Evolutionary conservation across 2,113 vertebrate genomes (phyloP).

Genomic region (Miniopterus natalensis): DNA sequence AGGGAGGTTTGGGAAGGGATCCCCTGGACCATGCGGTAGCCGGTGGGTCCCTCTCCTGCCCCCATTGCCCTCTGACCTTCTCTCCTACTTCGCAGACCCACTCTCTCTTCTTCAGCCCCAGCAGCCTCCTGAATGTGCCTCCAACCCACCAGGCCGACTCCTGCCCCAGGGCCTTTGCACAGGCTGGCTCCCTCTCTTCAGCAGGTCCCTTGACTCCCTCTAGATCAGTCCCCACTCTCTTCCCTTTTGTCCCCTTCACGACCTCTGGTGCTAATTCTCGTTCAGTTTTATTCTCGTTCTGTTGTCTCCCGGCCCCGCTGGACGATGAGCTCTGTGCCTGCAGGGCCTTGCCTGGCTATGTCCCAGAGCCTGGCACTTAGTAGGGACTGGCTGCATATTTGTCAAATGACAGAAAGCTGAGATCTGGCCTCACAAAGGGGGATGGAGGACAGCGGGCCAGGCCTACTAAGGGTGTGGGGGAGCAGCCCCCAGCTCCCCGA

Average conservation of each 20-base stretch:
- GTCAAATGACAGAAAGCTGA: neutral
- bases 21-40: neutral
- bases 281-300: neutral
- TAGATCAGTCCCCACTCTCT: neutral
- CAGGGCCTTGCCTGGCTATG: neutral
- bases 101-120: neutral
- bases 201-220: neutral
- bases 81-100: neutral
- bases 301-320: neutral
- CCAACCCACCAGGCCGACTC: neutral
- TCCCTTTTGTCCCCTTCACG: neutral
- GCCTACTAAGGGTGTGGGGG: neutral
- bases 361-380: neutral
- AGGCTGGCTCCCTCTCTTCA: accelerated
- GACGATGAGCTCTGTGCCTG: neutral
- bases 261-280: neutral
- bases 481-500: neutral
- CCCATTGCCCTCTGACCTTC: neutral
- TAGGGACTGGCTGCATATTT: accelerated
- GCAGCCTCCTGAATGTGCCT: neutral
- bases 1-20: neutral
- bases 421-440: neutral
- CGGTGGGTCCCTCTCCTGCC: neutral
- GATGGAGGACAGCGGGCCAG: neutral
- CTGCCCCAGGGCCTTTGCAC: constrained; percentile 54